Percentiles rank a stretch among this genome's conserved stretches.
phyloP scores from a whole-genome alignment of 2,113 vertebrate species.

The Laticauda colubrina region DNA sequence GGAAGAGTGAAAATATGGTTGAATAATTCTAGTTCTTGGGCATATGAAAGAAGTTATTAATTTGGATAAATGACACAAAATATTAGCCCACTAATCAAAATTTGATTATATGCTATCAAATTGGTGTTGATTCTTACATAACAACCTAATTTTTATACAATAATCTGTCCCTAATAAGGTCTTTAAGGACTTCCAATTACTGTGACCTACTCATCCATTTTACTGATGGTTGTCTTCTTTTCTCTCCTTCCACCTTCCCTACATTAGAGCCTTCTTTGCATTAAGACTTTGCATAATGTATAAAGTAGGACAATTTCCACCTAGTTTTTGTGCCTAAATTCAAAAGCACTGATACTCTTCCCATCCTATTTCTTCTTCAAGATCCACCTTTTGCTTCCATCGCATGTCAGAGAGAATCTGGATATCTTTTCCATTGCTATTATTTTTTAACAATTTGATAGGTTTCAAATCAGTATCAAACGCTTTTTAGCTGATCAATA shows the following conservation, averaged over 20 bases:
- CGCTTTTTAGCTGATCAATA: not conserved
- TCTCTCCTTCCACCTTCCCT: not conserved
- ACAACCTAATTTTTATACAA: not conserved
- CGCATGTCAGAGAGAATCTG: not conserved
- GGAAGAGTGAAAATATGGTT: not conserved
- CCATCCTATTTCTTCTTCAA: not conserved
- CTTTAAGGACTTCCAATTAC: not conserved
- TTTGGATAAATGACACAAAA: not conserved
- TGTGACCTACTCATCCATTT: not conserved
- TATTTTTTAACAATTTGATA: not conserved
- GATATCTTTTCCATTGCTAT: not conserved
- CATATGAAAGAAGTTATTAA: not conserved
- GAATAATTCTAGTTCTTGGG: not conserved
- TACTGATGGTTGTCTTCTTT: not conserved
- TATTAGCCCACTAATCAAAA: not conserved
- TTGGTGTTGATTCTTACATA: not conserved
- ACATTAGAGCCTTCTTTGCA: not conserved
- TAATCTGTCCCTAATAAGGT: not conserved
- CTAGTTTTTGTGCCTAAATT: not conserved
- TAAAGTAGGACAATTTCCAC: not conserved
- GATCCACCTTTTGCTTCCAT: not conserved
- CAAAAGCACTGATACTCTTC: not conserved
- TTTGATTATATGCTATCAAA: not conserved
- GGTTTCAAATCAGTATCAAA: not conserved
- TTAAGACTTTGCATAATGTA: not conserved